A percentile compares a stretch with the other conserved stretches of the same genome.
These are phyloP conservation scores for Synanthedon formicaeformis DNA, from an alignment of 2,888 invertebrate genomes.

Conservation along the genomic window DNA sequence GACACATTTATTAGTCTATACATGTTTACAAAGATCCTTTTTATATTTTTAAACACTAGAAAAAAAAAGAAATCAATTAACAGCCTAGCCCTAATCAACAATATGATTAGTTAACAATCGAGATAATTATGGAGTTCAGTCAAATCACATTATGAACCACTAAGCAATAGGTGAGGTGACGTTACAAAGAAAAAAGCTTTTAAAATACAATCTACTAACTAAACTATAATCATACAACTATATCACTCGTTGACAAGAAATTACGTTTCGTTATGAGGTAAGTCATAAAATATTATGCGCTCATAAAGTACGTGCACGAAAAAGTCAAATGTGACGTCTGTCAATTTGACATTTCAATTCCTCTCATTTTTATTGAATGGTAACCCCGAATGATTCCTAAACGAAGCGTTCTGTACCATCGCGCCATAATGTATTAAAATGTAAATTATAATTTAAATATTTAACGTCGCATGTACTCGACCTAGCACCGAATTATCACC, in stretches of 20 bases:
- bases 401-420: conserved; percentile 38
- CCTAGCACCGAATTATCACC: conserved; percentile 59
- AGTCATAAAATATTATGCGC: conserved; percentile 19
- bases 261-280: conserved; percentile 37
- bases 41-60: conserved; percentile 45
- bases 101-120: conserved; percentile 19
- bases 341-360: conserved; percentile 45
- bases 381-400: conserved; percentile 31
- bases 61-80: conserved; percentile 61
- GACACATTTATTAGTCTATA: conserved; percentile 64
- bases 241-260: conserved; percentile 59
- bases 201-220: conserved; percentile 23
- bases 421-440: conserved; percentile 25
- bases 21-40: conserved; percentile 58
- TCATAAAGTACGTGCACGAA: conserved; percentile 25
- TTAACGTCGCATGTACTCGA: conserved; percentile 19
- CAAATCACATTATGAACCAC: conserved; percentile 19
- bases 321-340: conserved; percentile 47
- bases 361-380: conserved; percentile 25
- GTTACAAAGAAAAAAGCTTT: conserved; percentile 9
- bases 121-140: conserved; percentile 58
- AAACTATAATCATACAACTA: conserved; percentile 24
- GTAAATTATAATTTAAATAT: conserved; percentile 9
- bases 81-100: conserved; percentile 64
- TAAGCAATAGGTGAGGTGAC: conserved; percentile 28